A percentile compares a stretch with the other conserved stretches of the same genome.
phyloP scores from a whole-genome alignment of 2,888 invertebrate genomes.

The Parapristionchus giblindavisi region DNA sequence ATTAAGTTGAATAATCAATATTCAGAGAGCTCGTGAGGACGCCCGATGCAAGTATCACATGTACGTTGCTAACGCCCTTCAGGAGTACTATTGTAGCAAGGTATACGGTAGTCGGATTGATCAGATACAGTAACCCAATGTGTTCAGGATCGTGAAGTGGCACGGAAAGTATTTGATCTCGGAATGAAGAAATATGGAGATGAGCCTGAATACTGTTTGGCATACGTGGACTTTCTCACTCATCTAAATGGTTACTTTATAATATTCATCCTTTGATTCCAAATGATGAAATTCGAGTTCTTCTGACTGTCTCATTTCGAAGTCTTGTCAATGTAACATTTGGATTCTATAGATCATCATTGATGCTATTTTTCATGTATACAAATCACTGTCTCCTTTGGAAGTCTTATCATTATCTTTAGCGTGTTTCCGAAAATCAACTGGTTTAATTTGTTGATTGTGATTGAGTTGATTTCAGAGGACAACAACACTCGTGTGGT shows the following conservation, averaged over 20 bases:
- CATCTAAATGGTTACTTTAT: conserved; percentile 94
- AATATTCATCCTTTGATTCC: no score
- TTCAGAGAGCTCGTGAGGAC: conserved; percentile 85
- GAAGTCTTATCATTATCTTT: no score
- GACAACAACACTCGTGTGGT: conserved; percentile 99
- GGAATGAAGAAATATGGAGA: conserved; percentile 95
- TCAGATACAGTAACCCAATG: background rate
- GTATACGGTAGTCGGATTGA: conserved; percentile 56
- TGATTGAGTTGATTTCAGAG: conserved; percentile 81
- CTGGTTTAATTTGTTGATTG: no score
- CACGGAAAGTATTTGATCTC: conserved; percentile 93
- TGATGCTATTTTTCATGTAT: no score
- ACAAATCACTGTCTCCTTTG: no score
- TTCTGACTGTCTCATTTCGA: no score
- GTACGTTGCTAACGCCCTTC: conserved; percentile 93
- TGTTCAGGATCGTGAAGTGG: conserved; percentile 85
- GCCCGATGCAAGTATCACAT: conserved; percentile 85
- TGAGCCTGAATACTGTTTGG: conserved; percentile 91
- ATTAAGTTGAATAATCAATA: no score
- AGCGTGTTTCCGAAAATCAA: no score
- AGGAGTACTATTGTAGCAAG: conserved; percentile 99
- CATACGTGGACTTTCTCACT: conserved; percentile 94
- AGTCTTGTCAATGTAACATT: no score
- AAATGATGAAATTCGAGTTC: no score
- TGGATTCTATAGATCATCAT: no score